These are phyloP conservation scores for Centroberyx gerrardi DNA, from an alignment of 2,797 vertebrate species.

Conservation along the genomic window DNA sequence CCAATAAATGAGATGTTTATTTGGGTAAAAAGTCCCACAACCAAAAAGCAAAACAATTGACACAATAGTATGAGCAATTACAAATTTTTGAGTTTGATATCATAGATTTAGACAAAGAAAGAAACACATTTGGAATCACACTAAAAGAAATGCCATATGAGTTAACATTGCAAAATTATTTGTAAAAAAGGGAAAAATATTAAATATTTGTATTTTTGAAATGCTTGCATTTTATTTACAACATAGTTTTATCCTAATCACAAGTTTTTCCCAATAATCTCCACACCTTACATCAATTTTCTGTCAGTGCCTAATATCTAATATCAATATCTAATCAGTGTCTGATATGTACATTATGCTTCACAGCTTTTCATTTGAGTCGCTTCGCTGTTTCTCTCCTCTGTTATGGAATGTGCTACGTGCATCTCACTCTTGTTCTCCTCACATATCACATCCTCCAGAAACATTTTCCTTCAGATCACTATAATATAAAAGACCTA, in stretches of 20 bases:
- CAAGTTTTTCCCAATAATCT: constrained; percentile 9
- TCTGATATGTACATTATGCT: constrained; percentile 47
- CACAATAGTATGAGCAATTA: constrained; percentile 2
- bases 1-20: constrained; percentile 8
- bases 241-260: neutral
- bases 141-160: constrained; percentile 17
- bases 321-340: neutral
- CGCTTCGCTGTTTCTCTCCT: constrained; percentile 23
- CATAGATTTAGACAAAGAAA: neutral
- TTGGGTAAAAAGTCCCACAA: constrained; percentile 14
- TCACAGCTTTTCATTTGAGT: constrained; percentile 70
- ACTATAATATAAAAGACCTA: neutral
- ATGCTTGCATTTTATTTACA: constrained; percentile 46
- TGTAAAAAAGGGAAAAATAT: constrained; percentile 32
- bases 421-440: constrained; percentile 7
- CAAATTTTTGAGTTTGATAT: constrained; percentile 30
- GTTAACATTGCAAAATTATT: constrained; percentile 34
- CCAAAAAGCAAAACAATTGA: constrained; percentile 11
- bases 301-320: neutral
- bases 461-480: constrained; percentile 28
- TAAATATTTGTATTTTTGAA: constrained; percentile 48
- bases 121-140: neutral
- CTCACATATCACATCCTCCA: constrained; percentile 2
- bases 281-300: neutral
- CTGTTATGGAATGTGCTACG: neutral